These are phyloP conservation scores for Piezodorus guildinii DNA, from an alignment of 1,140 invertebrate genomes.

Conservation along the genomic window DNA sequence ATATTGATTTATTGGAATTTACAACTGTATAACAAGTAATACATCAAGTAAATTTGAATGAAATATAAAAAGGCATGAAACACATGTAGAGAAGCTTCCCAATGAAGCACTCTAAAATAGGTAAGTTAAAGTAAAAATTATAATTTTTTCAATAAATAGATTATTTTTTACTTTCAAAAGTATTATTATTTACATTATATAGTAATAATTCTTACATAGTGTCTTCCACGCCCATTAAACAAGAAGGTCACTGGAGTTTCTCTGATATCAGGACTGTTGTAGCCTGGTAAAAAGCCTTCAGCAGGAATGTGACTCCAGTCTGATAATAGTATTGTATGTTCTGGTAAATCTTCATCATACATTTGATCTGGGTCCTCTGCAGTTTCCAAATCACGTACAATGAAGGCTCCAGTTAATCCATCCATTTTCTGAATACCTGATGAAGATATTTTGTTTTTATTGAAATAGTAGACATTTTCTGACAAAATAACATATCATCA, in stretches of 20 bases:
- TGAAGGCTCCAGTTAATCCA: slow-evolving; percentile 62
- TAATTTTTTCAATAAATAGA: too few relatives aligned
- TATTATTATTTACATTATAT: too few relatives aligned
- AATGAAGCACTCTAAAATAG: too few relatives aligned
- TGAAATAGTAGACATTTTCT: slow-evolving; percentile 31
- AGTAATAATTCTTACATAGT: slow-evolving; percentile 41
- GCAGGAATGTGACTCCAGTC: slow-evolving; percentile 66
- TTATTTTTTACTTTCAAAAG: too few relatives aligned
- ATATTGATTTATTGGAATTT: too few relatives aligned
- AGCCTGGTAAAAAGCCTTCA: slow-evolving; percentile 55
- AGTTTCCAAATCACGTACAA: slow-evolving; percentile 48
- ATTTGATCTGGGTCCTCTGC: slow-evolving; percentile 41
- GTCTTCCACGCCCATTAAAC: neutral
- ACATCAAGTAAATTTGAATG: too few relatives aligned
- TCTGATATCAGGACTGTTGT: slow-evolving; percentile 47
- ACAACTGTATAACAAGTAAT: too few relatives aligned
- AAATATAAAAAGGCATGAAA: too few relatives aligned
- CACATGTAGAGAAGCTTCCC: too few relatives aligned
- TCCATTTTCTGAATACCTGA: slow-evolving; percentile 66
- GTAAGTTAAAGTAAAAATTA: too few relatives aligned
- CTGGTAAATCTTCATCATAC: slow-evolving; percentile 57
- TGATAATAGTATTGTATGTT: slow-evolving; percentile 57
- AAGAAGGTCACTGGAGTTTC: slow-evolving; percentile 54
- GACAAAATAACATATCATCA: too few relatives aligned
- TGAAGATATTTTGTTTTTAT: neutral